Conservation (phyloP, 2,113 vertebrate genomes). For the Candoia aspera region DNA sequence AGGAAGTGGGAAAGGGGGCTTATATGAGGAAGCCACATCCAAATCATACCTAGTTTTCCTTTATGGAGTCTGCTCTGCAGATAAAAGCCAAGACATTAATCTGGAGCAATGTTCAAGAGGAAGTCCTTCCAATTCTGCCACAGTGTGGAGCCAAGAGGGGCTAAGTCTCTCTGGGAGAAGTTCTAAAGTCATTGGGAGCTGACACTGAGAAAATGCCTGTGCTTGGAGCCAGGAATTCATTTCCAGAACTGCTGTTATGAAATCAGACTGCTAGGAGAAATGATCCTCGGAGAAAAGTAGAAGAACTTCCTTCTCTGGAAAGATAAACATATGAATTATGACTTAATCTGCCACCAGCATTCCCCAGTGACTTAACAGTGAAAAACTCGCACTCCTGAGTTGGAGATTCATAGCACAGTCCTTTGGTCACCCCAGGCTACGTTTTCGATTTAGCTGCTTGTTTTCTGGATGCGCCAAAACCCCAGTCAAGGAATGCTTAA, state of each 20-base stretch:
- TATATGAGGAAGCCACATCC: neutral
- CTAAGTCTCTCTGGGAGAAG: too few species aligned
- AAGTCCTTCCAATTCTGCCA: neutral
- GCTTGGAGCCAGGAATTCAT: neutral
- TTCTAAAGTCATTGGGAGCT: neutral
- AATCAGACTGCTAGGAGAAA: neutral
- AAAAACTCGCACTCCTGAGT: neutral
- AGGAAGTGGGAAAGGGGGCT: too few species aligned
- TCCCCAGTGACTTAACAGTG: neutral
- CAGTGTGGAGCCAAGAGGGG: too few species aligned
- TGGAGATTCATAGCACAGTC: neutral
- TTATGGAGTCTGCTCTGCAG: too few species aligned
- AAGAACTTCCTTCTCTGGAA: neutral
- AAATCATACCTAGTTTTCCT: neutral
- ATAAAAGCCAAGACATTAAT: too few species aligned
- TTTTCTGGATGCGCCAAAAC: neutral
- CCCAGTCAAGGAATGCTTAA: neutral
- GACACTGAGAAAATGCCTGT: neutral
- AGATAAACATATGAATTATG: neutral
- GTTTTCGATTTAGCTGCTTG: neutral
- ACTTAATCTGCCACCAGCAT: neutral
- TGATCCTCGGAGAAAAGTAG: neutral
- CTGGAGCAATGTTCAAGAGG: too few species aligned
- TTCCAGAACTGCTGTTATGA: neutral
- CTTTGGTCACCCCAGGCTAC: neutral